These are phyloP conservation scores for Labeo catla DNA, from an alignment of 2,113 vertebrate species.

Conservation along the genomic window DNA sequence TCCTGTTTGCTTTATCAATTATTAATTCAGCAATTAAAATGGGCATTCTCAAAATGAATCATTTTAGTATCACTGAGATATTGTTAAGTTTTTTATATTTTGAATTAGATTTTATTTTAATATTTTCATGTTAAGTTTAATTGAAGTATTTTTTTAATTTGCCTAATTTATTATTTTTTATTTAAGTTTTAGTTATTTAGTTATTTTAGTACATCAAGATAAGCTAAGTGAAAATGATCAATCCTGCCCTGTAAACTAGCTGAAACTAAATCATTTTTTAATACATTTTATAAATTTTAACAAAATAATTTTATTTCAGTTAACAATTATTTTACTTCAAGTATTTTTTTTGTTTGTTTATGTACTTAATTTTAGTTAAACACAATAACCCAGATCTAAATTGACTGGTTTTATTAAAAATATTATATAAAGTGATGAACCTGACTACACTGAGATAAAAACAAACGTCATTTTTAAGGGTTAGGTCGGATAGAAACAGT, in stretches of 20 bases:
- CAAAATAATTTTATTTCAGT: too few relatives aligned
- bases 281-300: too few relatives aligned
- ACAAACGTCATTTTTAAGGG: background rate
- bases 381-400: background rate
- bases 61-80: background rate
- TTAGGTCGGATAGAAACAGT: background rate
- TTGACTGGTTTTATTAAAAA: background rate
- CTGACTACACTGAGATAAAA: background rate
- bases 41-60: background rate
- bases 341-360: too few relatives aligned
- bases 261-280: background rate
- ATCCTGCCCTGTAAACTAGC: background rate
- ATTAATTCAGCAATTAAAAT: background rate
- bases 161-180: background rate
- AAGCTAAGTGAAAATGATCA: background rate
- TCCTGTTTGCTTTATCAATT: background rate
- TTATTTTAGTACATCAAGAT: background rate
- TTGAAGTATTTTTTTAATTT: background rate
- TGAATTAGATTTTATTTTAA: background rate
- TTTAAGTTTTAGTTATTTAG: too few relatives aligned
- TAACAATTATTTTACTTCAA: too few relatives aligned
- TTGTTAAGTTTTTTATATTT: background rate
- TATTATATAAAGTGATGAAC: background rate
- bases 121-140: background rate
- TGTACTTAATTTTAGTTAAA: too few relatives aligned